phyloP scores from a whole-genome alignment of 2,888 invertebrate genomes.

The Hypomecis punctinalis region DNA sequence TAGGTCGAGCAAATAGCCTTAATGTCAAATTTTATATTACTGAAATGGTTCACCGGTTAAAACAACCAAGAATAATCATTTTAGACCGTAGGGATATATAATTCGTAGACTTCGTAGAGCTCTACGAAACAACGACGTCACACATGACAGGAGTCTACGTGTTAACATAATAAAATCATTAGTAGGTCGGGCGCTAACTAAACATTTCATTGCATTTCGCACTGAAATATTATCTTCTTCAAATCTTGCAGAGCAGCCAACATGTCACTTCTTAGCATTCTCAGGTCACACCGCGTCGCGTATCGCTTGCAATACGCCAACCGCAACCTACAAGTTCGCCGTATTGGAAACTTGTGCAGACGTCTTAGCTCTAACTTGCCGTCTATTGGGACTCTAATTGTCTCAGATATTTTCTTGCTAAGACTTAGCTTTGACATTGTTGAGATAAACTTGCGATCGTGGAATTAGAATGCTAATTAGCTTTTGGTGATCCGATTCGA shows the following conservation, averaged over 20 bases:
- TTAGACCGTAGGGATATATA: too few species aligned
- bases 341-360: constrained; percentile 19
- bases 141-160: too few species aligned
- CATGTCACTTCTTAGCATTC: constrained; percentile 15
- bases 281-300: constrained; percentile 15
- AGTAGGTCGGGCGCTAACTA: too few species aligned
- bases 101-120: too few species aligned
- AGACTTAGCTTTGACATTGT: constrained; percentile 34
- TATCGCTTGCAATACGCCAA: constrained; percentile 32
- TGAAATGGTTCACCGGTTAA: too few species aligned
- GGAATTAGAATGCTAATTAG: constrained; percentile 31
- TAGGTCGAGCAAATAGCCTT: too few species aligned
- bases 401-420: constrained; percentile 53
- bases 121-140: too few species aligned
- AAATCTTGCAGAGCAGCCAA: not conserved
- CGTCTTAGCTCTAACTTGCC: constrained; percentile 36
- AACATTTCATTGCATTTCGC: not conserved
- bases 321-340: constrained; percentile 34
- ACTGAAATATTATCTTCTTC: constrained; percentile 6
- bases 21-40: too few species aligned
- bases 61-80: too few species aligned
- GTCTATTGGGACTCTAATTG: constrained; percentile 55
- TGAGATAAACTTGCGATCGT: constrained; percentile 31
- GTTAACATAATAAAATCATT: too few species aligned
- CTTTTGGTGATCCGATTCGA: constrained; percentile 27